These are phyloP conservation scores for Zaprionus ornatus DNA, from an alignment of 1,140 invertebrate genomes.

Conservation along the genomic window DNA sequence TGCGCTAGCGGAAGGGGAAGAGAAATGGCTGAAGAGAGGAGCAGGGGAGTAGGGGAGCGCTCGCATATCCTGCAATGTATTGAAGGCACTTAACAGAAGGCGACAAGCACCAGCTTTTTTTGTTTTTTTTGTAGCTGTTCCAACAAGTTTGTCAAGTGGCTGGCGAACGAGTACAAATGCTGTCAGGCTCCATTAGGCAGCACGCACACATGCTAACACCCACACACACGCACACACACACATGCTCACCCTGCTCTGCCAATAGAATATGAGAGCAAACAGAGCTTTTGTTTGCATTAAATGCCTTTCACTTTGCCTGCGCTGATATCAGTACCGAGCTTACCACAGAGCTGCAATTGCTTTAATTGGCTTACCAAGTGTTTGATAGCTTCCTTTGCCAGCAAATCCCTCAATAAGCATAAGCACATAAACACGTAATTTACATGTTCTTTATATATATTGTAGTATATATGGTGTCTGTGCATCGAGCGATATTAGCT, in stretches of 20 bases:
- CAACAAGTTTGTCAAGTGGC: slow-evolving; percentile 16
- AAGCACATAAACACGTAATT: not conserved
- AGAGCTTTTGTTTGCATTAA: slow-evolving; percentile 30
- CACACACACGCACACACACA: not conserved
- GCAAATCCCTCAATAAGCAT: slow-evolving; percentile 18
- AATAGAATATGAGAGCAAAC: slow-evolving; percentile 12
- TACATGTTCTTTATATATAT: not conserved
- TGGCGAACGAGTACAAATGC: slow-evolving; percentile 1
- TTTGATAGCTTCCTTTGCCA: slow-evolving; percentile 36
- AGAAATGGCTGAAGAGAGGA: not conserved
- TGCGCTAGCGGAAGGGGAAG: slow-evolving; percentile 15
- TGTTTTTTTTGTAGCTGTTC: not conserved
- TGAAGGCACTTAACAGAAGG: slow-evolving; percentile 71
- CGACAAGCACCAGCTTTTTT: slow-evolving; percentile 4
- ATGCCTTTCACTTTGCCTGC: slow-evolving; percentile 11
- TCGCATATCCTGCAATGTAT: slow-evolving; percentile 14
- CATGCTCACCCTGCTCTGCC: not conserved
- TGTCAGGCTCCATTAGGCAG: slow-evolving; percentile 21
- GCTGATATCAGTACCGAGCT: slow-evolving; percentile 1
- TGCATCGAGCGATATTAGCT: not conserved
- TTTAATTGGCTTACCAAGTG: slow-evolving; percentile 63
- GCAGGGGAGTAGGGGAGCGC: not conserved
- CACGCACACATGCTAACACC: not conserved
- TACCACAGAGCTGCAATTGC: slow-evolving; percentile 50
- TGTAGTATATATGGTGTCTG: not conserved